Evolutionary conservation across 2,888 invertebrate genomes (phyloP), one percentile per base, ranked within the genome.

Genomic region (Pomacea canaliculata): DNA sequence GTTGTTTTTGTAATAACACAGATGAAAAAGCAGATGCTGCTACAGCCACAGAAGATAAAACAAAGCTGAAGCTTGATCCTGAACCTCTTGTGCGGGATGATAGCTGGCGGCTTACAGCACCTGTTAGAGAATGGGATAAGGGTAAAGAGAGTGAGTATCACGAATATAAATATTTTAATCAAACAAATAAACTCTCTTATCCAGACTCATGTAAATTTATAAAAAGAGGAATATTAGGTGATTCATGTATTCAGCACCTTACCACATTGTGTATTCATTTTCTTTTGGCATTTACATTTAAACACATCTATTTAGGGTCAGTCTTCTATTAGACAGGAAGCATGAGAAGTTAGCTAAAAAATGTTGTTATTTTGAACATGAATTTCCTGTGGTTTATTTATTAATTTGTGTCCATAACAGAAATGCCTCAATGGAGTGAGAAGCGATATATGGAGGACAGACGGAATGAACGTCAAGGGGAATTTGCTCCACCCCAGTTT

Each of bases 401-500:
- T 62, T 37, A 60, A 62, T 74, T 48, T 4, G 60, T 18, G 46
- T 60, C 23, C 59, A 48, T 59, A 18, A 19, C 68, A 72, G 69
- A 73, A 66, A 46, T 73, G 27, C 68, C 72, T 1, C 65, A 70
- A 46, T 80, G 79, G 65, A 80, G 79, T 68, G 85, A 82, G 51
- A 78, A 82, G 62, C 81, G 73, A 48, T 88, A 86, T 79, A 76
- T 85, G 49, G 82, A 85, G 59, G 78, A 81, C n/a, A 83, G 83
- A 71, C 78, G 86, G 71, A 78, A 80, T 23, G 86, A 87, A 74
- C 83, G 87, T 76, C 78, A 81, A 56, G 69, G 77, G 19, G 86
- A 88, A 48, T 88, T 88, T 83, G 88, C 88, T 18, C 88, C 88
- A 19, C 88, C 88, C 7, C 73, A 80, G 62, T 77, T 81, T 62